A percentile compares a stretch with the other conserved stretches of the same genome.
These are phyloP conservation scores for Chrysolina haemoptera DNA, from an alignment of 2,888 invertebrate genomes.

Conservation along the genomic window DNA sequence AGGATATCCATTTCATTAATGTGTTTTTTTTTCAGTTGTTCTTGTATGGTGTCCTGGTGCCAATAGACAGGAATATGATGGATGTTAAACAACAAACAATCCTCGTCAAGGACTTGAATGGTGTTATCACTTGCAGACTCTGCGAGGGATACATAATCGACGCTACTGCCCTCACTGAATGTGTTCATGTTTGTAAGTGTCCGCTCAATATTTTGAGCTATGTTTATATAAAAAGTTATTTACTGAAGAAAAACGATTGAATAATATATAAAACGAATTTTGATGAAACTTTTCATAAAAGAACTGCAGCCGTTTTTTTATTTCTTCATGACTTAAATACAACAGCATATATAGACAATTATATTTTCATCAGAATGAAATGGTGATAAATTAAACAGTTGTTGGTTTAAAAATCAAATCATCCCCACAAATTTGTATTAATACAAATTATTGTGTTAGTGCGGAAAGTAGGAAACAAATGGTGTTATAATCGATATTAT, in stretches of 20 bases:
- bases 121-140: constrained; percentile 88
- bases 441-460: neutral
- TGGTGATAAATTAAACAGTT: neutral
- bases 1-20: no score
- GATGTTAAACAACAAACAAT: constrained; percentile 63
- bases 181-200: constrained; percentile 93
- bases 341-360: no score
- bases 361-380: no score
- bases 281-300: no score
- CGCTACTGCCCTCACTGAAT: constrained; percentile 95
- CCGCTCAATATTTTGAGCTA: neutral
- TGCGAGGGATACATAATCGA: constrained; percentile 95
- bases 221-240: no score
- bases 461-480: neutral
- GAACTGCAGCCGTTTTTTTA: no score
- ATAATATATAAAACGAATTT: no score
- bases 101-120: constrained; percentile 82
- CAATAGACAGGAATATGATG: constrained; percentile 34
- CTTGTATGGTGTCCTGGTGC: neutral
- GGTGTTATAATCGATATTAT: neutral
- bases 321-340: no score
- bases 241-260: no score
- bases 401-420: neutral
- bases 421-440: no score
- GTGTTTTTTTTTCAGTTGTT: neutral